Evolutionary conservation across 2,797 vertebrate species (phyloP).

Genomic region (Eulemur rubriventer): DNA sequence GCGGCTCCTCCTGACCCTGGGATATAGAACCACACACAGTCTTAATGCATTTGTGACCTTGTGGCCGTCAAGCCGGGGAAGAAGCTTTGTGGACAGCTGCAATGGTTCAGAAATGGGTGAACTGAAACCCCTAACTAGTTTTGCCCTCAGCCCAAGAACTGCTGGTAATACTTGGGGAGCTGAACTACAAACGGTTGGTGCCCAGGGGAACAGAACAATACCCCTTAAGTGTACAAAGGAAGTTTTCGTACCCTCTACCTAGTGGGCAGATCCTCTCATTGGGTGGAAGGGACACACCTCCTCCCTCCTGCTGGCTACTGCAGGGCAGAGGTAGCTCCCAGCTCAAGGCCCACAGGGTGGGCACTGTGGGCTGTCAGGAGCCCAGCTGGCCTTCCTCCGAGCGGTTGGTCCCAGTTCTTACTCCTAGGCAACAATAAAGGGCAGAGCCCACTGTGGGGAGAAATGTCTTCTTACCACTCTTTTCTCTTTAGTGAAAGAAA

Average conservation of each 20-base stretch:
- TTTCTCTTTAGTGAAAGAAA: background rate
- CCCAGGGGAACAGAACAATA: background rate
- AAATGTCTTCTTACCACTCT: background rate
- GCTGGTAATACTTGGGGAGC: background rate
- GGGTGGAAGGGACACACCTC: background rate
- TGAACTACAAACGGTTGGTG: background rate
- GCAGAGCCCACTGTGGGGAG: background rate
- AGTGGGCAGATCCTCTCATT: background rate
- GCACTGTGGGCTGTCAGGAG: background rate
- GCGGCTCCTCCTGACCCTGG: background rate
- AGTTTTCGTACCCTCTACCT: background rate
- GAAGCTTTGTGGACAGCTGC: background rate
- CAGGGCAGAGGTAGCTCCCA: background rate
- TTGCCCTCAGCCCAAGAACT: background rate
- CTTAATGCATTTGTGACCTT: background rate
- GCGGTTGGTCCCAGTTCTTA: background rate
- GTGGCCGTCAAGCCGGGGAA: background rate
- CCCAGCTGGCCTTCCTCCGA: background rate
- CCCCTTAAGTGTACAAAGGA: background rate
- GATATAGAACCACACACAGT: background rate
- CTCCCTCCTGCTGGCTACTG: too few relatives aligned
- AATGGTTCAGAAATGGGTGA: background rate
- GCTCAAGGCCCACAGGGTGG: background rate
- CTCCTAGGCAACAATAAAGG: background rate
- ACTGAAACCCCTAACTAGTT: background rate